Evolutionary conservation across 1,140 invertebrate genomes (phyloP), one percentile per base, ranked within the genome.

Genomic region (Cecropterus lyciades): DNA sequence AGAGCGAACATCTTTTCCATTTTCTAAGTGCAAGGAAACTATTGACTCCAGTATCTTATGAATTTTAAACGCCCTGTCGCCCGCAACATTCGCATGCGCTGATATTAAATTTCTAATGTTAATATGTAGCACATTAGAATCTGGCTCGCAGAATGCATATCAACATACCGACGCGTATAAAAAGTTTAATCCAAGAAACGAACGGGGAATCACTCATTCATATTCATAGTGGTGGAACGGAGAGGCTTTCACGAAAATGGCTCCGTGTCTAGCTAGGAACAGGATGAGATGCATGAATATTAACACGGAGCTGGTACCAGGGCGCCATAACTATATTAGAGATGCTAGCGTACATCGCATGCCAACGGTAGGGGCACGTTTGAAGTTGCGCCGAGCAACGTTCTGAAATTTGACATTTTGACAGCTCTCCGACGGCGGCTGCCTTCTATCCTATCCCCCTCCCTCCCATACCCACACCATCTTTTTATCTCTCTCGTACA

Each of bases 381-480:
- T 89, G 82, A 89, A 89, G 82, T 89, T 84, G 85, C 83, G 87
- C 84, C 80, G 78, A 78, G 82, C 75, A 67, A 73, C 84, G 82
- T 86, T 86, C 88, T 88, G 87, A 92, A 93, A 93, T 93, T 93
- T 93, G 92, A 93, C 92, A 87, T 93, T 92, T 92, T 93, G 92
- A 93, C 92, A 93, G 92, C 82, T 86, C 85, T 81, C 88, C 88
- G 87, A 85, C 87, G 89, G 79, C 80, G 80, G 76, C 76, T 85
- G 91, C 85, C 80, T 82, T 81, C 73, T 76, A 79, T 73, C 82
- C 79, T 60, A 48, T 66, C 68, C 70, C 76, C 70, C 65, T 75
- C 65, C 71, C 77, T 70, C 80, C 79, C 57, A 48, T 63, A 67
- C 71, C 45, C 16, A 49, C 73, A 63, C 71, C 71, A 65, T 75